Conservation (phyloP, 2,888 invertebrate genomes). For the Plutella xylostella region DNA sequence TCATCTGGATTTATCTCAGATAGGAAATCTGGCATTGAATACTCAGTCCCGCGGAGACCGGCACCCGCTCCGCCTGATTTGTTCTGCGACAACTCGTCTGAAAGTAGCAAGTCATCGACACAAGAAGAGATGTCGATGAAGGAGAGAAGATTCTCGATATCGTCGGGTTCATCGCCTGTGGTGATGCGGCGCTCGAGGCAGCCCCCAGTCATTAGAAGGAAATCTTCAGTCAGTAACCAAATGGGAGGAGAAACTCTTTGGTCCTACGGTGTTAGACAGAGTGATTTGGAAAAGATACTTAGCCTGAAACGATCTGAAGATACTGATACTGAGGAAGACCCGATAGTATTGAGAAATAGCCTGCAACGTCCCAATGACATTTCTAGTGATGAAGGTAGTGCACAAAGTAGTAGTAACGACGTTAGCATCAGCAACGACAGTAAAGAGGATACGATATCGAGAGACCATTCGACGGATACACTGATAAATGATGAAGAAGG, state of each 20-base stretch:
- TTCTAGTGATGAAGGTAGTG: constrained; percentile 20
- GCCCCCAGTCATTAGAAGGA: constrained; percentile 56
- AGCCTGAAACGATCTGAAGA: constrained; percentile 52
- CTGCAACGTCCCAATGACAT: no score
- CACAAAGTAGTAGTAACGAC: constrained; percentile 26
- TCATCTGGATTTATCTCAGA: constrained; percentile 63
- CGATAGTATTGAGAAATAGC: no score
- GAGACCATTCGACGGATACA: constrained; percentile 59
- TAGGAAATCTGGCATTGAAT: constrained; percentile 41
- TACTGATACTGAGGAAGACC: constrained; percentile 52
- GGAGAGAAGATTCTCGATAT: constrained; percentile 45
- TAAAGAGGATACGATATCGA: constrained; percentile 48
- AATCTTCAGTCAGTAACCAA: constrained; percentile 43
- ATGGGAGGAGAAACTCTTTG: constrained; percentile 47
- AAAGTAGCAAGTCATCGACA: constrained; percentile 37
- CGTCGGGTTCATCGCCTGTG: constrained; percentile 46
- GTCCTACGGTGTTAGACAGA: constrained; percentile 61
- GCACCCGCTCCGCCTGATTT: constrained; percentile 60
- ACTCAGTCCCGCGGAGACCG: constrained; percentile 46
- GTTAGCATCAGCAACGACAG: constrained; percentile 41
- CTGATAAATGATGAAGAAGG: constrained; percentile 51
- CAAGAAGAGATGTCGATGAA: constrained; percentile 26
- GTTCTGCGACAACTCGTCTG: constrained; percentile 39
- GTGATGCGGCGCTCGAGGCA: constrained; percentile 47
- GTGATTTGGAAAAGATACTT: constrained; percentile 54